A percentile compares a stretch with the other conserved stretches of the same genome.
Conservation (phyloP, 1,140 invertebrate species). For the Monomorium pharaonis region DNA sequence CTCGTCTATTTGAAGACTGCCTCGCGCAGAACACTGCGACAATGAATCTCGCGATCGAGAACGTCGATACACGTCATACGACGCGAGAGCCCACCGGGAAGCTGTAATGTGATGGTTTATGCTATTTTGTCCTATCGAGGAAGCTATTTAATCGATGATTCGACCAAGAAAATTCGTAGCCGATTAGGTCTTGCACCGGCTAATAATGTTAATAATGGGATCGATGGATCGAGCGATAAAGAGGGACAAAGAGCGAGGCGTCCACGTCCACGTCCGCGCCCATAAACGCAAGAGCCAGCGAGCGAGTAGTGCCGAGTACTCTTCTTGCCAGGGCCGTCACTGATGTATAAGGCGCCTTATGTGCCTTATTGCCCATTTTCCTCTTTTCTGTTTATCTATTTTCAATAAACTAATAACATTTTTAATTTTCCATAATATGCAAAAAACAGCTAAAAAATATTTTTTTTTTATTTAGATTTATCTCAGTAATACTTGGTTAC, state of each 20-base stretch:
- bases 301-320: no score
- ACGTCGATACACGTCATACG: background rate
- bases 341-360: no score
- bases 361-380: no score
- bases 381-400: no score
- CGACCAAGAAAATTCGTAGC: constrained; percentile 15
- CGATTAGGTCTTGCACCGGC: constrained; percentile 2
- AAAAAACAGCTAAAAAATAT: no score
- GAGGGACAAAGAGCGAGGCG: constrained; percentile 17
- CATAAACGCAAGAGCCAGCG: background rate
- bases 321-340: background rate
- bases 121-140: background rate
- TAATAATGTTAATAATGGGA: no score
- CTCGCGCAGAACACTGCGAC: background rate
- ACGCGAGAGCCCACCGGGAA: background rate
- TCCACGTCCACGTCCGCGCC: background rate
- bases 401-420: no score
- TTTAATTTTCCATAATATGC: no score
- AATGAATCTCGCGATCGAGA: background rate
- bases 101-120: no score
- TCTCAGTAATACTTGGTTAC: no score
- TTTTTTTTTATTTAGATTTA: no score
- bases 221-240: constrained; percentile 11
- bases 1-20: background rate
- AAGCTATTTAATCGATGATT: constrained; percentile 26